These are phyloP conservation scores for Jaculus jaculus DNA, from an alignment of 2,113 vertebrate species.

Conservation along the genomic window DNA sequence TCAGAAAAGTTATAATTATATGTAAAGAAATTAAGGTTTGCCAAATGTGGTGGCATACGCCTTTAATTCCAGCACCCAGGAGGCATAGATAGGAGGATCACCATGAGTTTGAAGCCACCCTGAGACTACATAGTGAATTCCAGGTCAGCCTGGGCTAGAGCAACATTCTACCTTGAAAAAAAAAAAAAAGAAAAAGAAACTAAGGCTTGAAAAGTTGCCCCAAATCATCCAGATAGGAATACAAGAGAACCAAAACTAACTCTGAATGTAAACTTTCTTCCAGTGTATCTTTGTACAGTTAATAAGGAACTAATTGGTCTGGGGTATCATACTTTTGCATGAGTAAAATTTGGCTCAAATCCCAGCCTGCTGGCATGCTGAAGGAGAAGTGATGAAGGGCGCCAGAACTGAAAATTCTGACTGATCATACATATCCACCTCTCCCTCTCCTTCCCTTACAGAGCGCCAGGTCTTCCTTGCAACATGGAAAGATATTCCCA, in stretches of 20 bases:
- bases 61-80: too few relatives aligned
- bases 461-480: conserved; percentile 99
- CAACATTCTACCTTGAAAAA: too few relatives aligned
- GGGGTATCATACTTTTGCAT: not conserved
- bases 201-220: not conserved
- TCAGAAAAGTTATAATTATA: not conserved
- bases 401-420: not conserved
- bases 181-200: too few relatives aligned
- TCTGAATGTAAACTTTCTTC: not conserved
- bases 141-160: too few relatives aligned
- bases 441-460: conserved; percentile 74
- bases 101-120: too few relatives aligned
- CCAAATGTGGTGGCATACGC: too few relatives aligned
- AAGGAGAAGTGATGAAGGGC: not conserved
- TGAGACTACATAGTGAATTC: too few relatives aligned
- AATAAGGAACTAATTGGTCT: not conserved
- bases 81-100: too few relatives aligned
- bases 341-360: not conserved
- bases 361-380: not conserved
- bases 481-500: conserved; percentile 99
- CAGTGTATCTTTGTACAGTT: not conserved
- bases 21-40: not conserved
- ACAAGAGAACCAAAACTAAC: not conserved
- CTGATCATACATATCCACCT: not conserved
- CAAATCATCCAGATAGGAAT: conserved; percentile 19